These are phyloP conservation scores for Crossaster papposus DNA, from an alignment of 53 echinoderm and acorn worm species.

Conservation along the genomic window DNA sequence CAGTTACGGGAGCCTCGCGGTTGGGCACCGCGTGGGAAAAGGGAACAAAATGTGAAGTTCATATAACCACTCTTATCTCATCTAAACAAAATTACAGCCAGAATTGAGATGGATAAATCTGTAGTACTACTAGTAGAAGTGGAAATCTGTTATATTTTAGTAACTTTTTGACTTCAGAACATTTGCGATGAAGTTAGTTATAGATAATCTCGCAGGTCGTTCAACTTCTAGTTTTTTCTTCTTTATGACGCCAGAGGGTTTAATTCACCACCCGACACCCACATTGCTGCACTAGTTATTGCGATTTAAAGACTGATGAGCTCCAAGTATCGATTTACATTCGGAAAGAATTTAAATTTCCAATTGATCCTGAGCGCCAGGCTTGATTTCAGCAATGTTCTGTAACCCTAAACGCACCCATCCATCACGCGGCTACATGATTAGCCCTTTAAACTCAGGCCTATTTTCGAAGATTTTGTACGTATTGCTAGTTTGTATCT, in stretches of 20 bases:
- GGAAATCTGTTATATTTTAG: neutral
- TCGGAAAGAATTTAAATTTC: no score
- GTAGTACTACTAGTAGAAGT: neutral
- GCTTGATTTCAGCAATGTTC: no score
- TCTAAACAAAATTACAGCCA: neutral
- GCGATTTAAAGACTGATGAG: no score
- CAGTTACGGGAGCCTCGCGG: slow-evolving; percentile 29
- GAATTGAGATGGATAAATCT: neutral
- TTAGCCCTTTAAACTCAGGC: no score
- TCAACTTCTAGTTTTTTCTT: slow-evolving; percentile 4
- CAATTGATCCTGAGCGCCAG: no score
- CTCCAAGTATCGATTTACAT: no score
- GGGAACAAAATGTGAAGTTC: slow-evolving; percentile 1
- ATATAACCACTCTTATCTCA: neutral
- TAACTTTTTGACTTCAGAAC: neutral
- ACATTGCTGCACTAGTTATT: no score
- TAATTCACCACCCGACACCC: neutral
- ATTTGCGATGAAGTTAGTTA: neutral
- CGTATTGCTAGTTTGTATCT: no score
- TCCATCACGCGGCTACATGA: no score
- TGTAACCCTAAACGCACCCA: no score
- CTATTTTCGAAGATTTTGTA: no score
- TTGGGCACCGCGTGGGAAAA: slow-evolving; percentile 23
- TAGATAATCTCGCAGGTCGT: slow-evolving; percentile 34
- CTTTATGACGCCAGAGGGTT: slow-evolving; percentile 11